Conservation (phyloP, 2,797 vertebrate genomes). For the Ammospiza maritima region DNA sequence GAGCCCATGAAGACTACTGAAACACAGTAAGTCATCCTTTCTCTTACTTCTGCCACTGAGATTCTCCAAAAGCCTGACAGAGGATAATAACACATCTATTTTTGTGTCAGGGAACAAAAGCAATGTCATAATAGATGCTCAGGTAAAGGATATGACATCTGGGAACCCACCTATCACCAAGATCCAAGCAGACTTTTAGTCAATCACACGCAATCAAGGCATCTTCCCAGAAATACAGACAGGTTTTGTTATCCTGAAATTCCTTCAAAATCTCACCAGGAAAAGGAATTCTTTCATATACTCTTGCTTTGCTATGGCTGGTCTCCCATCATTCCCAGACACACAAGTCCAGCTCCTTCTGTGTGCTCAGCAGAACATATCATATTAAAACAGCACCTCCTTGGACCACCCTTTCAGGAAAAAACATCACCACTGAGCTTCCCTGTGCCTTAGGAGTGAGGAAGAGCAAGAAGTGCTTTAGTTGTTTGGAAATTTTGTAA, state of each 20-base stretch:
- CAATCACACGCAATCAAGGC: neutral
- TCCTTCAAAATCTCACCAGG: neutral
- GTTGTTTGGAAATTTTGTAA: neutral
- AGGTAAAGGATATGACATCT: neutral
- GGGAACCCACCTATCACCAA: neutral
- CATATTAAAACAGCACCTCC: neutral
- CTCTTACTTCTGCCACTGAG: neutral
- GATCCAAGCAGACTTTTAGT: neutral
- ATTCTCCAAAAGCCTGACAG: neutral
- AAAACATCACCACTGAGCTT: neutral
- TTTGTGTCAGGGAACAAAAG: neutral
- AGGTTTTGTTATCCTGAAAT: neutral
- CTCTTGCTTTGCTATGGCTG: neutral
- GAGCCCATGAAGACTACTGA: neutral
- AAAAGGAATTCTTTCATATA: neutral
- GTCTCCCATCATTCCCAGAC: neutral
- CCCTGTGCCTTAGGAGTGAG: neutral
- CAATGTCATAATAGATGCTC: neutral
- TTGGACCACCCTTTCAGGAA: neutral
- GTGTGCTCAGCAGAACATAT: neutral
- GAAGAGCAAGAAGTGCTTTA: neutral
- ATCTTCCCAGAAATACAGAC: neutral
- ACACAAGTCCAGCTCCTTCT: neutral
- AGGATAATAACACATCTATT: neutral
- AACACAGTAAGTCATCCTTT: neutral